Percentiles rank a stretch among this genome's conserved stretches.
phyloP scores from a whole-genome alignment of 1,140 invertebrate genomes.

The Sminthurinus signatus region DNA sequence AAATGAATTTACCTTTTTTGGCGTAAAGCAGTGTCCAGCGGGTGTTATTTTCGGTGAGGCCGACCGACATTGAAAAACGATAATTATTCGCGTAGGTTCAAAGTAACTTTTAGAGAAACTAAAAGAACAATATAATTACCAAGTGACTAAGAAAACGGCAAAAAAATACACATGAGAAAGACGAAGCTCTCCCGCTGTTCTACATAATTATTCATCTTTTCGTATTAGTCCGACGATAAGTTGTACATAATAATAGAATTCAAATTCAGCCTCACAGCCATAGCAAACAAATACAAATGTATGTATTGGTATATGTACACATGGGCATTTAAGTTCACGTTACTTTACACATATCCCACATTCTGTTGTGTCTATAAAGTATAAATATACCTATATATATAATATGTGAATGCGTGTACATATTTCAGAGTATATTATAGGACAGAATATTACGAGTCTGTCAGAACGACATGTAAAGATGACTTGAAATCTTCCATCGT shows the following conservation, averaged over 20 bases:
- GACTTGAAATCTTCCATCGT: too few relatives aligned
- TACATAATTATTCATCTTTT: conserved; percentile 21
- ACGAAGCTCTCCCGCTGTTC: conserved; percentile 15
- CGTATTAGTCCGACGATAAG: conserved; percentile 14
- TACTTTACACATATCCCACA: too few relatives aligned
- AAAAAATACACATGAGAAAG: conserved; percentile 10
- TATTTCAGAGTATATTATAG: too few relatives aligned
- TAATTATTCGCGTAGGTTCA: conserved; percentile 17
- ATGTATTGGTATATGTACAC: too few relatives aligned
- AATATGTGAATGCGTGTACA: too few relatives aligned
- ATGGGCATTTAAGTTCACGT: too few relatives aligned
- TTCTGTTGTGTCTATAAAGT: too few relatives aligned
- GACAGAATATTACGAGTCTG: too few relatives aligned
- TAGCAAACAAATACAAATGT: too few relatives aligned
- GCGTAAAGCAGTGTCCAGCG: neutral
- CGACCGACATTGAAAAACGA: conserved; percentile 8
- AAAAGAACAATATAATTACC: conserved; percentile 4
- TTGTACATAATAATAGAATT: conserved; percentile 16
- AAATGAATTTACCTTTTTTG: conserved; percentile 9
- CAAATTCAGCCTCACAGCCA: neutral
- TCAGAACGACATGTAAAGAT: too few relatives aligned
- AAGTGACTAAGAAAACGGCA: neutral
- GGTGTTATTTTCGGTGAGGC: neutral
- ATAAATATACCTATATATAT: too few relatives aligned
- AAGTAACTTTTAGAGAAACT: neutral